Conservation (phyloP, 2,113 vertebrate genomes). For the Natator depressus region DNA sequence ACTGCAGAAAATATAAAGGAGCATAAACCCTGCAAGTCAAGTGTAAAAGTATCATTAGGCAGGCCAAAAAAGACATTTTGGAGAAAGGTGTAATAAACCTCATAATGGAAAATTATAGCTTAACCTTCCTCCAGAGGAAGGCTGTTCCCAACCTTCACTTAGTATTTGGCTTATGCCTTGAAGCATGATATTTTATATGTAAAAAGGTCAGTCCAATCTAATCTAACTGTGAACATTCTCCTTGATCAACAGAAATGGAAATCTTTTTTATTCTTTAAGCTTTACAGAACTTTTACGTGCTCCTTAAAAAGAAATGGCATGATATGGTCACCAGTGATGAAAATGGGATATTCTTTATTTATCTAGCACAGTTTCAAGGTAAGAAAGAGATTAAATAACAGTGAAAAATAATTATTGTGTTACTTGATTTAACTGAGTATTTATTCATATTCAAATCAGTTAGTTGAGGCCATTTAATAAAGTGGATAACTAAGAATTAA, state of each 20-base stretch:
- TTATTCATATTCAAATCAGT: background rate
- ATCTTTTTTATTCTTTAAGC: background rate
- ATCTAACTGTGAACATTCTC: background rate
- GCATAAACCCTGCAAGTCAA: background rate
- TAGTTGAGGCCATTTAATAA: background rate
- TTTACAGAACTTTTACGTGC: background rate
- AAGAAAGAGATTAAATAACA: background rate
- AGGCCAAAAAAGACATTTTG: background rate
- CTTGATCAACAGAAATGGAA: background rate
- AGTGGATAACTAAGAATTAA: background rate
- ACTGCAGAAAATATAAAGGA: background rate
- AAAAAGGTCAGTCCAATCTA: background rate
- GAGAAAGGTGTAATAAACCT: background rate
- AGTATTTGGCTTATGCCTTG: background rate
- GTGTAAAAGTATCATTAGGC: background rate
- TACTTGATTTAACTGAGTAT: constrained; percentile 18
- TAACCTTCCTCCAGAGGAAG: background rate
- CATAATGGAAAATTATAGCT: background rate
- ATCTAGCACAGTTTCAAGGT: background rate
- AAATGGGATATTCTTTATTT: background rate
- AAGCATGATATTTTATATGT: background rate
- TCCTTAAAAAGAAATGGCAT: background rate
- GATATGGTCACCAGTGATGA: background rate
- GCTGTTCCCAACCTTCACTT: background rate
- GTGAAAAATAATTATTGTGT: background rate